Evolutionary conservation across 2,888 invertebrate species (phyloP).

Genomic region (Troides aeacus): DNA sequence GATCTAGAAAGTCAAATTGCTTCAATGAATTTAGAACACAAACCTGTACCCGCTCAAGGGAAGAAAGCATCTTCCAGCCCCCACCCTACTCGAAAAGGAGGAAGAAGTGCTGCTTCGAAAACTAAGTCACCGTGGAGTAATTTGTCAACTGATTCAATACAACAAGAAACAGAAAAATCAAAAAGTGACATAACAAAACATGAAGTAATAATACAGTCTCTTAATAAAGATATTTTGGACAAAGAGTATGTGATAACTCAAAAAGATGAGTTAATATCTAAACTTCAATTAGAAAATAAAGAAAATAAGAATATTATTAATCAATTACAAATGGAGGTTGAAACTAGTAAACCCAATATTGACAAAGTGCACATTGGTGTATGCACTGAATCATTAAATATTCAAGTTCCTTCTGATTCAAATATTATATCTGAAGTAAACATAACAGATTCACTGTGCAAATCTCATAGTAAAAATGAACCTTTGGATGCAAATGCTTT

Average conservation of each 20-base stretch:
- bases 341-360: slow-evolving; percentile 29
- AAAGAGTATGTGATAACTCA: slow-evolving; percentile 68
- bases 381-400: slow-evolving; percentile 42
- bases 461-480: slow-evolving; percentile 30
- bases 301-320: slow-evolving; percentile 41
- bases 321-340: slow-evolving; percentile 39
- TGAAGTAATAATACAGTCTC: slow-evolving; percentile 65
- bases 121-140: slow-evolving; percentile 73
- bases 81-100: slow-evolving; percentile 62
- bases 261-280: slow-evolving; percentile 68
- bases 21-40: slow-evolving; percentile 51
- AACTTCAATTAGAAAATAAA: slow-evolving; percentile 46
- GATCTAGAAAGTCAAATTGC: slow-evolving; percentile 77
- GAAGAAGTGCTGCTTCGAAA: slow-evolving; percentile 66
- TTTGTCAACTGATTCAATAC: slow-evolving; percentile 60
- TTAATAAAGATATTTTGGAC: slow-evolving; percentile 73
- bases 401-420: background rate
- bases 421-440: slow-evolving; percentile 16
- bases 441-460: background rate
- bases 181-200: slow-evolving; percentile 61
- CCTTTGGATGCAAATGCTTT: slow-evolving; percentile 44
- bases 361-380: slow-evolving; percentile 51
- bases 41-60: slow-evolving; percentile 49
- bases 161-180: slow-evolving; percentile 67
- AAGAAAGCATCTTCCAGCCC: slow-evolving; percentile 61